Percentiles rank a stretch among this genome's conserved stretches.
Conservation (phyloP, 2,113 vertebrate genomes). For the Hippocampus abdominalis region DNA sequence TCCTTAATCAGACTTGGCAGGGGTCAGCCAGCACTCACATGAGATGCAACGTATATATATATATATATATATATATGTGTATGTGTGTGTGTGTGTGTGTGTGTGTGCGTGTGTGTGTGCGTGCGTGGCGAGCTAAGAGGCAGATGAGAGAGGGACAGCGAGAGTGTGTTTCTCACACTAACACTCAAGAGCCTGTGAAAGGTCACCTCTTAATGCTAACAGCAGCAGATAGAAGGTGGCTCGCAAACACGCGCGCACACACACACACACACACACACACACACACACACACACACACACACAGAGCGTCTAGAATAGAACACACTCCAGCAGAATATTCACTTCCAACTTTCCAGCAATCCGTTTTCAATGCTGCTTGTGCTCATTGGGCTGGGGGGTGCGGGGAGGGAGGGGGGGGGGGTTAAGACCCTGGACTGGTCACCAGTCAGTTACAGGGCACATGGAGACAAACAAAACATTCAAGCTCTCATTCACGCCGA, state of each 20-base stretch:
- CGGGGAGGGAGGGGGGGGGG: too few relatives aligned
- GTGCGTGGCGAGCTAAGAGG: conserved; percentile 46
- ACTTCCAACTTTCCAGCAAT: background rate
- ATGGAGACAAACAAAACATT: too few relatives aligned
- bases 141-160: conserved; percentile 77
- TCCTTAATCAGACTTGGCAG: conserved; percentile 93
- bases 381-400: too few relatives aligned
- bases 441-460: too few relatives aligned
- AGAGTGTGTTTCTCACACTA: conserved; percentile 88
- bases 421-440: background rate
- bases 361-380: background rate
- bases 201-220: conserved; percentile 71
- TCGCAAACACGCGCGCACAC: conserved; percentile 16
- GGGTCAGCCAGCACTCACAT: conserved; percentile 81
- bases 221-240: conserved; percentile 57
- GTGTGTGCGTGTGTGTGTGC: conserved; percentile 14
- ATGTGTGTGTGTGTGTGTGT: conserved; percentile 8
- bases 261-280: conserved; percentile 28
- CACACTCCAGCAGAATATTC: background rate
- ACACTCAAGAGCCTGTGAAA: conserved; percentile 85
- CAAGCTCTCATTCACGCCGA: too few relatives aligned
- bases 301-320: conserved; percentile 43
- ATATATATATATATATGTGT: background rate
- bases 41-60: conserved; percentile 34
- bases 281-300: conserved; percentile 33